phyloP scores from a whole-genome alignment of 2,797 vertebrate species.

The Halcyon smyrnensis region DNA sequence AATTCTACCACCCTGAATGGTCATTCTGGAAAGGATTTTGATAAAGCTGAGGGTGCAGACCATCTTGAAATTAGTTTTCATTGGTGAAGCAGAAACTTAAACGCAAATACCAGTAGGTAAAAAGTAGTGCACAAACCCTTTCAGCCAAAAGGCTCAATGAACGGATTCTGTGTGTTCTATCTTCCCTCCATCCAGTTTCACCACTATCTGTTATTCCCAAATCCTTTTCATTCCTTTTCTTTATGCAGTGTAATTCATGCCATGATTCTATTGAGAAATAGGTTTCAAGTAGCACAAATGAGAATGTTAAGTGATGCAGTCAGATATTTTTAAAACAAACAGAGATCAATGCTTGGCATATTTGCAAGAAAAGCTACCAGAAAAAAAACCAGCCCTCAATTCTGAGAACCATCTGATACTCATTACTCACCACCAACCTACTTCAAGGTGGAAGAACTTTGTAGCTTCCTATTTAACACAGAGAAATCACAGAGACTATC shows the following conservation, averaged over 20 bases:
- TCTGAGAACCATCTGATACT: conserved; percentile 33
- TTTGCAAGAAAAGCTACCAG: conserved; percentile 11
- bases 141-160: background rate
- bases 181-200: conserved; percentile 5
- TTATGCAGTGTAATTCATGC: background rate
- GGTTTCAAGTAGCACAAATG: conserved; percentile 43
- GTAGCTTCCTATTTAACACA: background rate
- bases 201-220: conserved; percentile 25
- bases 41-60: background rate
- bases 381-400: background rate
- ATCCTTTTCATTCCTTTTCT: background rate
- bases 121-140: conserved; percentile 26
- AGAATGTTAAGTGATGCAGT: conserved; percentile 52
- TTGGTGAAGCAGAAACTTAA: background rate
- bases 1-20: background rate
- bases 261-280: conserved; percentile 29
- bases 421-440: conserved; percentile 42
- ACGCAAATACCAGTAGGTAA: background rate
- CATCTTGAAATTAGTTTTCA: background rate
- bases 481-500: background rate
- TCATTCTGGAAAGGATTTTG: background rate
- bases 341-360: background rate
- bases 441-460: conserved; percentile 17
- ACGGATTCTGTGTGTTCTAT: background rate
- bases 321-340: conserved; percentile 52